phyloP scores from a whole-genome alignment of 2,113 vertebrate species.

The Salvelinus sp. region DNA sequence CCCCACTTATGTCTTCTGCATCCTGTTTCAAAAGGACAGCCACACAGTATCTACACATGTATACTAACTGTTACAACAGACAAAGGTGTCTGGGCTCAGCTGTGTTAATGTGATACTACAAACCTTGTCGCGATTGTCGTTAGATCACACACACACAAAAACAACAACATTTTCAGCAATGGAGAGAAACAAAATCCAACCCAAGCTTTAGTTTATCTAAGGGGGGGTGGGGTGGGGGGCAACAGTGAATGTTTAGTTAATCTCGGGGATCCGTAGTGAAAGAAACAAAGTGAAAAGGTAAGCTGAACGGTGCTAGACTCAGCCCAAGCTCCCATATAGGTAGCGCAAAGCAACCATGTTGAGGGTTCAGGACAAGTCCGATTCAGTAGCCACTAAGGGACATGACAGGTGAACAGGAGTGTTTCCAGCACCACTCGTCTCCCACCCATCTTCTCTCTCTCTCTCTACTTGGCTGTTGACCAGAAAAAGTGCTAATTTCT shows the following conservation, averaged over 20 bases:
- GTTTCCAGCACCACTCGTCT: background rate
- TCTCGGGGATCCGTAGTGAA: background rate
- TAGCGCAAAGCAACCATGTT: background rate
- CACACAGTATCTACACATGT: background rate
- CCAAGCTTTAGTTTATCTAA: background rate
- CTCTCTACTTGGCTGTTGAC: background rate
- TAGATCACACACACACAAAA: background rate
- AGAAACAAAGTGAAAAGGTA: slow-evolving; percentile 8
- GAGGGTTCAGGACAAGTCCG: background rate
- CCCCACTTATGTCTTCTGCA: background rate
- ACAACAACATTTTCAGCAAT: background rate
- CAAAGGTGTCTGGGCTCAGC: slow-evolving; percentile 41
- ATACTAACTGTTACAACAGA: background rate
- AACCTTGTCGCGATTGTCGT: slow-evolving; percentile 59
- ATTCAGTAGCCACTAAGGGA: background rate
- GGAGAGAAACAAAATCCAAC: background rate
- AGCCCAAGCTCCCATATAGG: background rate
- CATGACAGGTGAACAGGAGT: background rate
- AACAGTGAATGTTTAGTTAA: background rate
- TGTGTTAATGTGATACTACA: slow-evolving; percentile 20
- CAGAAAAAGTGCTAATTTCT: background rate
- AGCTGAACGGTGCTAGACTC: slow-evolving; percentile 23
- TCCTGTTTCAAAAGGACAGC: background rate
- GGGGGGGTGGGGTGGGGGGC: background rate
- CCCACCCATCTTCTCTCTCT: background rate